A percentile compares a stretch with the other conserved stretches of the same genome.
phyloP scores from a whole-genome alignment of 2,797 vertebrate genomes.

The Harpagifer antarcticus region DNA sequence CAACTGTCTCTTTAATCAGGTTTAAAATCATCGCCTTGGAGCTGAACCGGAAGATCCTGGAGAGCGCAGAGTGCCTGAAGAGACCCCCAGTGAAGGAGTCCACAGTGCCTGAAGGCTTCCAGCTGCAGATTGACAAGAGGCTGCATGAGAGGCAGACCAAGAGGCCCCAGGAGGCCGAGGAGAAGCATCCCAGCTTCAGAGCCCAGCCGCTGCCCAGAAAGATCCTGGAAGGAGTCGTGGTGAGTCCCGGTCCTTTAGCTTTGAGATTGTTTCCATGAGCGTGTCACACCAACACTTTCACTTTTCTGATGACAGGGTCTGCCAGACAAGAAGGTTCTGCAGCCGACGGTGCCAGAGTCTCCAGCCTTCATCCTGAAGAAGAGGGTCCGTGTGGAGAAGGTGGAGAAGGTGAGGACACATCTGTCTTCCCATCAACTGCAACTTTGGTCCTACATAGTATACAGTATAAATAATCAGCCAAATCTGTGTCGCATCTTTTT shows the following conservation, averaged over 20 bases:
- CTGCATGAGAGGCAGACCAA: constrained; percentile 89
- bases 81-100: constrained; percentile 87
- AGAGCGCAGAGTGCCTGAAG: constrained; percentile 85
- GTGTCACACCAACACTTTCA: background rate
- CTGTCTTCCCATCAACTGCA: too few species aligned
- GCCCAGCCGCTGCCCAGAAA: constrained; percentile 89
- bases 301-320: constrained; percentile 87
- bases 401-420: constrained; percentile 82
- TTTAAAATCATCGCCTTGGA: constrained; percentile 92
- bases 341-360: constrained; percentile 91
- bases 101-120: constrained; percentile 89
- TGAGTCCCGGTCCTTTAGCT: constrained; percentile 71
- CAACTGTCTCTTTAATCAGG: constrained; percentile 67
- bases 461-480: too few species aligned
- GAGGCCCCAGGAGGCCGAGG: constrained; percentile 84
- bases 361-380: constrained; percentile 92
- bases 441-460: too few species aligned
- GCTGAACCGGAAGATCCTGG: constrained; percentile 89
- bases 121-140: constrained; percentile 92
- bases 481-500: too few species aligned
- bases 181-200: constrained; percentile 84
- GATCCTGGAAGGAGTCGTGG: constrained; percentile 93
- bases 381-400: constrained; percentile 80
- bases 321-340: constrained; percentile 88
- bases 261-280: background rate